These are phyloP conservation scores for Nephrotoma guestfalica DNA, from an alignment of 2,888 invertebrate genomes.

Conservation along the genomic window DNA sequence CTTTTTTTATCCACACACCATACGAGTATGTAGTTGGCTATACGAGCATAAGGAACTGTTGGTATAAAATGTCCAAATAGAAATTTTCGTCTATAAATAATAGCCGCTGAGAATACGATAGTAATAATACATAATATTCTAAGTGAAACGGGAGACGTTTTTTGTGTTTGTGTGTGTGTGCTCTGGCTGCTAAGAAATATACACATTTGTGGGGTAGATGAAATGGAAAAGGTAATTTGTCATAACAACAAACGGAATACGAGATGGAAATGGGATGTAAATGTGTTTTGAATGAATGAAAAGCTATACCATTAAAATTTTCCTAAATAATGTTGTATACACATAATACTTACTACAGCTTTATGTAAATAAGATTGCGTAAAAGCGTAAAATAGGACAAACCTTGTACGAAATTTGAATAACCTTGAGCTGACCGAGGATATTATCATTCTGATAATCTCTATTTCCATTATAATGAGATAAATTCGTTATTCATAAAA, in stretches of 20 bases:
- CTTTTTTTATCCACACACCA: background rate
- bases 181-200: background rate
- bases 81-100: background rate
- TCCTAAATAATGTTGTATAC: background rate
- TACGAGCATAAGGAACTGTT: background rate
- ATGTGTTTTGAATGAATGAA: background rate
- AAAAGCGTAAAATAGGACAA: background rate
- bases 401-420: background rate
- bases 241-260: background rate
- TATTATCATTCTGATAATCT: background rate
- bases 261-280: background rate
- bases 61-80: background rate
- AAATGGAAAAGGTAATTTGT: background rate
- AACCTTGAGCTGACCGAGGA: background rate
- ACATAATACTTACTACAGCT: background rate
- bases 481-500: background rate
- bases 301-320: background rate
- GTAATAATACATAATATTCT: background rate
- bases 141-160: background rate
- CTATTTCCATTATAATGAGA: background rate
- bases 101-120: background rate
- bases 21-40: background rate
- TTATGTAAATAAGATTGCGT: no score
- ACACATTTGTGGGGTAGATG: background rate
- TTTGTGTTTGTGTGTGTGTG: background rate